Evolutionary conservation across 1,140 invertebrate genomes (phyloP), one percentile per base, ranked within the genome.

Genomic region (Acromyrmex echinatior): DNA sequence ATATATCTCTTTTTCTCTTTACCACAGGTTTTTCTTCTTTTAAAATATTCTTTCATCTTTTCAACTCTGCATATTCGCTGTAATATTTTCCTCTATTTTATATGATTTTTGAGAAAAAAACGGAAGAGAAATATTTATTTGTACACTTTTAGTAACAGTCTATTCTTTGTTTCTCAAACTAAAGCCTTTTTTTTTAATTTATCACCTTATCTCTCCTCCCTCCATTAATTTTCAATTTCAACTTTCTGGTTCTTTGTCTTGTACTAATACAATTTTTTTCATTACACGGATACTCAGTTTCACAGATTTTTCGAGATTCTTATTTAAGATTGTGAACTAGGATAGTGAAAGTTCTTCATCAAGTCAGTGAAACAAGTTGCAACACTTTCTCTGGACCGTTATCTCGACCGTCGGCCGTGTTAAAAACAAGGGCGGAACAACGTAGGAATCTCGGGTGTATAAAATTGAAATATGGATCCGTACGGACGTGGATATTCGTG

Each of bases 381-480:
- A 81, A 49, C 65, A 49, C 65, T 71, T 60, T 82, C 18, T 39
- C 18, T 39, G 51, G 14, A 14, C 53, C 16, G 66, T 81, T 71
- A 60, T 81, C 62, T 82, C 79, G 66, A 73, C 73, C 18, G 66
- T 6, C 66, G 21, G 28, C n/a, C 53, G 80, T 45, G 80, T 73
- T 82, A 74, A 76, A 74, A 84, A 84, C 80, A 84, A 84, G 45
- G 28, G 39, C 25, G 70, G 18, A 84, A 76, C 70, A 84, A 81
- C 56, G 70, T 18, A 28, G 70, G 70, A 84, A 84, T 84, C 80
- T 74, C 39, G 56, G 56, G 70, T 84, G 9, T 84, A 84, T 84
- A 76, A 84, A 62, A 58, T 62, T 84, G 80, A 84, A 84, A 84
- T 84, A 84, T 84, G 70, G 80, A 84, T 84, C 56, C 56, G 70